Percentiles rank a stretch among this genome's conserved stretches.
These are phyloP conservation scores for Acanthoscelides obtectus DNA, from an alignment of 2,888 invertebrate genomes.

Conservation along the genomic window DNA sequence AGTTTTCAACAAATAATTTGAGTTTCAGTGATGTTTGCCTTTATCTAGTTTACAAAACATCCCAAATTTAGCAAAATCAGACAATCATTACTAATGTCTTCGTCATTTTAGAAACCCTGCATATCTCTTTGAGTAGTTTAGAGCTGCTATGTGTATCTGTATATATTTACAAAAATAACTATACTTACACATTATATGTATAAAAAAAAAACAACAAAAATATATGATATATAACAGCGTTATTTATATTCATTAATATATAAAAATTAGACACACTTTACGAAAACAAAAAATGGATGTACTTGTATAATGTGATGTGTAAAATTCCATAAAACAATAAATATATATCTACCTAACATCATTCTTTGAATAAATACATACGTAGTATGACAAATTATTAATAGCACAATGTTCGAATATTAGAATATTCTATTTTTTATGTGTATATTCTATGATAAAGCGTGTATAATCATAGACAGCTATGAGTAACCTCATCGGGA, in stretches of 20 bases:
- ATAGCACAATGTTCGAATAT: too few species aligned
- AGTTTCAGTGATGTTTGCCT: too few species aligned
- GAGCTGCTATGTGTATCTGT: not conserved
- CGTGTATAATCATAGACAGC: too few species aligned
- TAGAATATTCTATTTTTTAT: too few species aligned
- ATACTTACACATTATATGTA: not conserved
- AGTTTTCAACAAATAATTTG: too few species aligned
- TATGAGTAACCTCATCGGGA: too few species aligned
- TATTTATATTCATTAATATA: not conserved
- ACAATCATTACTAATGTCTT: not conserved
- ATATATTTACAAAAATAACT: not conserved
- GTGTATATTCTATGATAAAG: too few species aligned
- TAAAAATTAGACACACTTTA: not conserved
- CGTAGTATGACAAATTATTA: not conserved
- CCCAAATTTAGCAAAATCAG: too few species aligned
- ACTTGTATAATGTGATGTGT: not conserved
- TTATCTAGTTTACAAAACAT: too few species aligned
- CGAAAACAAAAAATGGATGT: not conserved
- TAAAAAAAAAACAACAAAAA: not conserved
- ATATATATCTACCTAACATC: not conserved
- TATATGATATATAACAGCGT: too few species aligned
- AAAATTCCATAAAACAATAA: not conserved
- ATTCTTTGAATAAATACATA: too few species aligned
- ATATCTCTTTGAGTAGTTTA: not conserved
- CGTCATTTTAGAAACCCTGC: not conserved